These are phyloP conservation scores for Ooceraea biroi DNA, from an alignment of 1,140 invertebrate species.

Conservation along the genomic window DNA sequence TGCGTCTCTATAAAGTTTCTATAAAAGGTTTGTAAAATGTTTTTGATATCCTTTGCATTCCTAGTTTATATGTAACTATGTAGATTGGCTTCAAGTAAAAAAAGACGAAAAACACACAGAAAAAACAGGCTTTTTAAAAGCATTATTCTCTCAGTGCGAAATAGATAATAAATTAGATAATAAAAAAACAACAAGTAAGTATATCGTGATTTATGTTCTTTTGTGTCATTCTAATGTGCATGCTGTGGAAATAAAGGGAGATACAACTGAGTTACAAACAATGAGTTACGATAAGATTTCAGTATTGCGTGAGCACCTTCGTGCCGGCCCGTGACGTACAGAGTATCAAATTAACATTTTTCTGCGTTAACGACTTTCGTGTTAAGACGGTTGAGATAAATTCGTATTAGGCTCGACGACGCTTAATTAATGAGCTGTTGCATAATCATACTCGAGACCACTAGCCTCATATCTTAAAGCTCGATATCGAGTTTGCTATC, in stretches of 20 bases:
- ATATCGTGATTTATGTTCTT: background rate
- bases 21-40: background rate
- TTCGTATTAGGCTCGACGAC: background rate
- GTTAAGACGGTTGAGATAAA: background rate
- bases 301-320: too few relatives aligned
- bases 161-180: background rate
- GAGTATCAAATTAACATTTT: constrained; percentile 15
- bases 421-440: constrained; percentile 15
- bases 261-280: background rate
- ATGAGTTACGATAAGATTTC: background rate
- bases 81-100: background rate
- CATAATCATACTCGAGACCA: background rate
- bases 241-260: background rate
- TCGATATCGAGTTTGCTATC: background rate
- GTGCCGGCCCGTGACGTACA: background rate
- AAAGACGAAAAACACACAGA: background rate
- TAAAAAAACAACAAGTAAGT: background rate
- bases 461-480: background rate
- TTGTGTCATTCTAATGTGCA: background rate
- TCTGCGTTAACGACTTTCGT: background rate
- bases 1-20: background rate
- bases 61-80: background rate
- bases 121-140: background rate
- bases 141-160: background rate
- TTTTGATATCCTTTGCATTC: background rate